These are phyloP conservation scores for Illadopsis cleaveri DNA, from an alignment of 2,113 vertebrate species.

Conservation along the genomic window DNA sequence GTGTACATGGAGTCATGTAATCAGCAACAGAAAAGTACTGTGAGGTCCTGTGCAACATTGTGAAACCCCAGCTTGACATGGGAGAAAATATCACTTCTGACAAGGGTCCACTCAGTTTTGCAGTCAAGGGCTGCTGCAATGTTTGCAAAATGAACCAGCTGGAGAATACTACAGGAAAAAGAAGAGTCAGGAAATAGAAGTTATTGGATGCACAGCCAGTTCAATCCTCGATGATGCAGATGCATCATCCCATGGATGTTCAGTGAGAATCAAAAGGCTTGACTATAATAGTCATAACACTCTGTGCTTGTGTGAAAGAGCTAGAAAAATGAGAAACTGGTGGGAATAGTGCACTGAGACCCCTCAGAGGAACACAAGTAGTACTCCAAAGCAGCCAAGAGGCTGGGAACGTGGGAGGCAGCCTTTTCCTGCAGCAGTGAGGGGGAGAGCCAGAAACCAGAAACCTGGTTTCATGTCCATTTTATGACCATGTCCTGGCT, in stretches of 20 bases:
- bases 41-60: background rate
- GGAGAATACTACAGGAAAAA: background rate
- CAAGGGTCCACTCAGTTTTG: background rate
- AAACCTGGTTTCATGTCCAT: background rate
- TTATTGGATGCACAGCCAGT: background rate
- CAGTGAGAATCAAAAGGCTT: background rate
- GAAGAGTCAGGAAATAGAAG: background rate
- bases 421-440: background rate
- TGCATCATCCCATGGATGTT: background rate
- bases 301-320: background rate
- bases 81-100: background rate
- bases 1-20: background rate
- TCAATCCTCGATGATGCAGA: background rate
- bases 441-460: background rate
- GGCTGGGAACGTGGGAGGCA: background rate
- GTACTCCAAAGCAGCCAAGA: background rate
- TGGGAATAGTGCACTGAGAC: background rate
- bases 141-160: background rate
- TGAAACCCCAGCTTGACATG: background rate
- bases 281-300: background rate
- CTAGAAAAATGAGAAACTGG: background rate
- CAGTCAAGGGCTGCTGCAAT: background rate
- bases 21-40: background rate
- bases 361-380: background rate
- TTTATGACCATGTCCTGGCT: background rate